These are phyloP conservation scores for Pandemis corylana DNA, from an alignment of 2,888 invertebrate species.

Conservation along the genomic window DNA sequence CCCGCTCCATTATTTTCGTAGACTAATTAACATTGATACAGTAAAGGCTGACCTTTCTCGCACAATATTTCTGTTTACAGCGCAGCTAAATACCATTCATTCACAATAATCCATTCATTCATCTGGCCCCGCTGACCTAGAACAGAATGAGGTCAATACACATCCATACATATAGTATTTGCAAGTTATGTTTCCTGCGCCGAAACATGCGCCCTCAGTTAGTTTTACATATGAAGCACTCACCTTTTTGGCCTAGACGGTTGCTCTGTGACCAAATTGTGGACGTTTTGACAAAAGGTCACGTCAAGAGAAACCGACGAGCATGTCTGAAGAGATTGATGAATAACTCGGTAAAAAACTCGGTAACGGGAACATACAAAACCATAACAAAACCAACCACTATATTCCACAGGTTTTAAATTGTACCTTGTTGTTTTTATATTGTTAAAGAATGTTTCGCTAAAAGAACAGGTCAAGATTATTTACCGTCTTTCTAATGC, in stretches of 20 bases:
- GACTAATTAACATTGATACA: neutral
- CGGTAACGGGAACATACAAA: too few species aligned
- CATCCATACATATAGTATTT: neutral
- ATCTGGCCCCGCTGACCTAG: constrained; percentile 26
- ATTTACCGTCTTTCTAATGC: too few species aligned
- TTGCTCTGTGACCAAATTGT: too few species aligned
- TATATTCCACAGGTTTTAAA: too few species aligned
- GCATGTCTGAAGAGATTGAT: too few species aligned
- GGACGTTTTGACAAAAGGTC: too few species aligned
- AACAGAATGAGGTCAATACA: constrained; percentile 32
- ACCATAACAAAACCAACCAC: too few species aligned
- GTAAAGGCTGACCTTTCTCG: neutral
- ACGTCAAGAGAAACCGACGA: too few species aligned
- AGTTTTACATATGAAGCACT: neutral
- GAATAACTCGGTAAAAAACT: too few species aligned
- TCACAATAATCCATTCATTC: constrained; percentile 31
- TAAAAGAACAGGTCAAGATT: too few species aligned
- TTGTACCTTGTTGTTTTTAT: too few species aligned
- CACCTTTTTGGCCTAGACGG: neutral
- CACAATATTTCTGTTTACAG: neutral
- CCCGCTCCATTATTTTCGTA: neutral
- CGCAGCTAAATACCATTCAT: constrained; percentile 10
- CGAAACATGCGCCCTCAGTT: constrained; percentile 21
- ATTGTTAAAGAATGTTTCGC: too few species aligned
- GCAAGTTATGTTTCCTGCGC: constrained; percentile 11